Base-by-base conservation (phyloP, 1,140 invertebrate genomes). In the Theocolax elegans region DNA sequence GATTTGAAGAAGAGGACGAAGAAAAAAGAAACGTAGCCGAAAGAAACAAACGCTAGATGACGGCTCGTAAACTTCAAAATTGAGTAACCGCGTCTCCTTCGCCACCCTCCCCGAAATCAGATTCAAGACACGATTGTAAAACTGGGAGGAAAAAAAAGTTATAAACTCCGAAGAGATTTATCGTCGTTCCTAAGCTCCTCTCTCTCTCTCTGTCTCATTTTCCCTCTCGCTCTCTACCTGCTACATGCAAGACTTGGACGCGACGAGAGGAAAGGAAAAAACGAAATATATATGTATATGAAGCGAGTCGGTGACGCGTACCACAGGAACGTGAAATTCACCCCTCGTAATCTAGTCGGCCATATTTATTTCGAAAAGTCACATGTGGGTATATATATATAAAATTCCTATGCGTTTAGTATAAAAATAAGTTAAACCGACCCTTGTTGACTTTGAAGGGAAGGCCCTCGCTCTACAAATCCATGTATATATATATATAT, bases 11-110 rank as follows among this genome's bases (percentile, higher is more conserved):
- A 60, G 21, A 58, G 31, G 46, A 49, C 27, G 12, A 10, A 25
- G 8, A 59, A 65, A 53, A 12, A 59, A 19, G n/a, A 49, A 13
- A 49, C 19, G 17, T 44, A 38, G 17, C n/a, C 1, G 13, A 65
- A 65, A 53, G 23, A 35, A 27, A 15, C 12, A 31, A n/a, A 15
- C 38, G 27, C 65, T 48, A 23, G 53, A 29, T 31, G 67, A 60
- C 58, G 46, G 38, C 67, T 63, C 67, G 58, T 69, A 69, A 69
- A 69, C 25, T 54, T 54, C 13, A 31, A 54, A 62, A 44, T 69
- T 54, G 66, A 68, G 66, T 21, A 51, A 49, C 42, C 53, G 8
- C n/a, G 2, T 54, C 66, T 68, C 19, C 46, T 67, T 42, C 40
- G 59, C 60, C 44, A 56, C 54, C 54, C 69, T 65, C 53, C 21